Conservation (phyloP, 2,113 vertebrate species). For the Indicator maculatus region DNA sequence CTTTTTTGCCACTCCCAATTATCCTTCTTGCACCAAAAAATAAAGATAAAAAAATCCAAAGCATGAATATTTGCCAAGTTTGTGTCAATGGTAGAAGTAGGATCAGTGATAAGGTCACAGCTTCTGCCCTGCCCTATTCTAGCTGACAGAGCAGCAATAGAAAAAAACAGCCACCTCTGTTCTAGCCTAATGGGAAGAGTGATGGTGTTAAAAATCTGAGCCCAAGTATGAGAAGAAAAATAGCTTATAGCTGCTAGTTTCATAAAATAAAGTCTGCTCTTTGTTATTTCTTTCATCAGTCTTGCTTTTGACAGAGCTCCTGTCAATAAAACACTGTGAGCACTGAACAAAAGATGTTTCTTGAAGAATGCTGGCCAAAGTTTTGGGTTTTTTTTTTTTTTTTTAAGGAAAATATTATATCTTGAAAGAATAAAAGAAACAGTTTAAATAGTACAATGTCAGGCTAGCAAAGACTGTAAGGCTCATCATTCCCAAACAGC, state of each 20-base stretch:
- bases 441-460: neutral
- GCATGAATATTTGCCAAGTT: neutral
- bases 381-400: neutral
- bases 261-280: slow-evolving; percentile 1
- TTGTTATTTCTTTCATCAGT: neutral
- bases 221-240: neutral
- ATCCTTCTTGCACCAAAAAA: neutral
- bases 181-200: neutral
- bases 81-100: neutral
- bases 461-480: neutral
- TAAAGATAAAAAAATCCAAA: neutral
- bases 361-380: neutral
- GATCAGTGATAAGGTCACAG: neutral
- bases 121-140: neutral
- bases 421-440: slow-evolving; percentile 29
- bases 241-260: neutral
- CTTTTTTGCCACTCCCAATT: neutral
- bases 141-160: neutral
- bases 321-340: slow-evolving; percentile 7
- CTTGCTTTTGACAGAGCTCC: neutral
- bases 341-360: neutral
- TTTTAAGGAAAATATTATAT: neutral
- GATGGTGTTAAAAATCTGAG: slow-evolving; percentile 13
- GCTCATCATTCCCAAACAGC: slow-evolving; percentile 13
- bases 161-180: neutral